Base-by-base conservation (phyloP, 2,113 vertebrate species). In the Antechinus flavipes region DNA sequence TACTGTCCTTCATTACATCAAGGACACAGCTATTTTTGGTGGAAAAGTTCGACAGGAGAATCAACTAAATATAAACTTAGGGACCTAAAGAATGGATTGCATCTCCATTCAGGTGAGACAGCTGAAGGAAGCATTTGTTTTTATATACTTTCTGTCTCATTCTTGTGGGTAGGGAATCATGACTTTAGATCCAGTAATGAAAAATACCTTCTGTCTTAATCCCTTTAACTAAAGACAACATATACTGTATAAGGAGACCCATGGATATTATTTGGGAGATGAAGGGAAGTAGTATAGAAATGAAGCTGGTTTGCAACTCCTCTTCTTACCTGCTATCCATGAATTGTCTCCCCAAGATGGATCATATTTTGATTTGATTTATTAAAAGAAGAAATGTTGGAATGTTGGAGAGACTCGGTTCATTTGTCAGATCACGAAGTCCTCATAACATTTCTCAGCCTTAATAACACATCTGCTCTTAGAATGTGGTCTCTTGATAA, bases 381-480 rank as follows among this genome's bases (percentile, higher is more conserved):
- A 98, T 98, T 98, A 98, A 98, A 98, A 98, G 98, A 98, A 97
- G 98, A 98, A 99, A 99, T 98, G 98, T 97, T 98, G 98, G 98
- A 98, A 98, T 98, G 98, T 97, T 98, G 97, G 97, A 97, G 98
- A 98, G 98, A 98, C 98, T 98, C 98, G 98, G 98, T 99, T 98
- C 98, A 98, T 98, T 99, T 99, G 98, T 99, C 99, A 99, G 98
- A 99, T 99, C 99, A 99, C 98, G 97, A 99, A 99, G 99, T 99
- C 98, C 98, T 99, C 98, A 98, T 99, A 99, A 98, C 99, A 99
- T 99, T 99, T 99, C 98, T 98, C 98, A 99, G 98, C 98, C 98
- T 99, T 98, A 99, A 98, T 99, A 99, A 99, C 98, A 99, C 99
- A 99, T 99, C 98, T 99, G 99, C 98, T 99, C 99, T 99, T 99